phyloP scores from a whole-genome alignment of 30 jellyfish, hydroid and myxozoan species.

The Aurelia aurita complex sp. Pacific region DNA sequence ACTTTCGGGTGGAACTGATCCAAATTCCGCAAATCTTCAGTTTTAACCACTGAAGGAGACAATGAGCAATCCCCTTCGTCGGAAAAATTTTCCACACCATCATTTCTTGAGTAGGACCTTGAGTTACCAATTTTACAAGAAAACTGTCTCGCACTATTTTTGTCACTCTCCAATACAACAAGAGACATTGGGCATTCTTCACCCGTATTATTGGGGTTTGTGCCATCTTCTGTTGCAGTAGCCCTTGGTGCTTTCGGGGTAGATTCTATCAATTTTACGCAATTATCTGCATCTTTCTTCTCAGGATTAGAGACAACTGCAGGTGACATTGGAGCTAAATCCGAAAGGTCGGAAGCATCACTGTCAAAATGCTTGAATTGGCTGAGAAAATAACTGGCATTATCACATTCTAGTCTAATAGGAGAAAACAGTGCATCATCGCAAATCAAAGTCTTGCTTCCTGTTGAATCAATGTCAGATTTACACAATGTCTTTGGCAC shows the following conservation, averaged over 20 bases:
- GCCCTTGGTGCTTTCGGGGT: conserved; percentile 16
- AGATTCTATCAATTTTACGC: not conserved
- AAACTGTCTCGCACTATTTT: not conserved
- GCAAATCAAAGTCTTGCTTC: too few species aligned
- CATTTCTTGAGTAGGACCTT: too few species aligned
- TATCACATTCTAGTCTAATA: not conserved
- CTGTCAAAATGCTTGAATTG: not conserved
- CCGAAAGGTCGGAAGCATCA: conserved; percentile 9
- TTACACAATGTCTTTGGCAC: too few species aligned
- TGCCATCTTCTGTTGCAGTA: too few species aligned
- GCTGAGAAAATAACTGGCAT: not conserved
- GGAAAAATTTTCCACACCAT: too few species aligned
- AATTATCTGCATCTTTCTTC: not conserved
- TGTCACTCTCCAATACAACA: not conserved
- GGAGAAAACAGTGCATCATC: not conserved
- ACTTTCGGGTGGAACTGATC: not conserved
- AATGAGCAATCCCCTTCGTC: not conserved
- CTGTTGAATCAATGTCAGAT: too few species aligned
- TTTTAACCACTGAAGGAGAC: conserved; percentile 18
- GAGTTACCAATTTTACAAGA: not conserved
- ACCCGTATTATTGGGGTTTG: too few species aligned
- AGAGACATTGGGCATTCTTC: too few species aligned
- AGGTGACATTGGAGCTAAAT: conserved; percentile 18
- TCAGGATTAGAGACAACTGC: conserved; percentile 16
- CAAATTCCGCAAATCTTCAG: not conserved